Evolutionary conservation across 30 jellyfish, hydroid and myxozoan species (phyloP).

Genomic region (Cassiopea xamachana): DNA sequence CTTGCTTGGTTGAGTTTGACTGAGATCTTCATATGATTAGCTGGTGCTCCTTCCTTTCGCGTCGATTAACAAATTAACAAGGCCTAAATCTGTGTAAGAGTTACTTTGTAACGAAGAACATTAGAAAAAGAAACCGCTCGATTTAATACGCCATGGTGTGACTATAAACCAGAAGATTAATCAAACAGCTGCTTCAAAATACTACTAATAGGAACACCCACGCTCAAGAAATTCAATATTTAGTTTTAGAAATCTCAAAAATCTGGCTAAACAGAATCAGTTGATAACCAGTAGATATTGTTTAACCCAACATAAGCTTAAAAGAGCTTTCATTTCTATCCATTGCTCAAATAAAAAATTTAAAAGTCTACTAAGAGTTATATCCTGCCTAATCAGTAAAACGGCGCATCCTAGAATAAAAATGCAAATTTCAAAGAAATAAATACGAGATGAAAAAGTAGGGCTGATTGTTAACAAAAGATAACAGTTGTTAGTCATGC

Average conservation of each 20-base stretch:
- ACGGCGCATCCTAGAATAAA: background rate
- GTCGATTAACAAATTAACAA: too few species aligned
- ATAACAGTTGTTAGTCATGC: background rate
- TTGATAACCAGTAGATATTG: constrained; percentile 4
- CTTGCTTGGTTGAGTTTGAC: too few species aligned
- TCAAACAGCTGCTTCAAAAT: background rate
- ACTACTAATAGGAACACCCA: background rate
- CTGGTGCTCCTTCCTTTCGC: too few species aligned
- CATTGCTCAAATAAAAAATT: constrained; percentile 21
- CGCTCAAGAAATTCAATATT: constrained; percentile 5
- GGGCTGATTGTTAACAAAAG: background rate
- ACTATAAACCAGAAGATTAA: background rate
- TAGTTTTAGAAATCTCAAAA: constrained; percentile 2
- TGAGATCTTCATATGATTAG: too few species aligned
- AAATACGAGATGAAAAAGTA: background rate
- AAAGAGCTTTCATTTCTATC: constrained; percentile 16
- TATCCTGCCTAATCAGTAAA: constrained; percentile 3
- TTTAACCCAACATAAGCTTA: constrained; percentile 9
- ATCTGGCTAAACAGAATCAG: constrained; percentile 7
- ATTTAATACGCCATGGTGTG: background rate
- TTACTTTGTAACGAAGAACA: background rate
- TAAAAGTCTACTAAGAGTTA: background rate
- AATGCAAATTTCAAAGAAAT: background rate
- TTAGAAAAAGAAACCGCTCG: constrained; percentile 4
- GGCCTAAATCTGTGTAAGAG: background rate